Conservation (phyloP, 2,888 invertebrate species). For the Hydriomena furcata region DNA sequence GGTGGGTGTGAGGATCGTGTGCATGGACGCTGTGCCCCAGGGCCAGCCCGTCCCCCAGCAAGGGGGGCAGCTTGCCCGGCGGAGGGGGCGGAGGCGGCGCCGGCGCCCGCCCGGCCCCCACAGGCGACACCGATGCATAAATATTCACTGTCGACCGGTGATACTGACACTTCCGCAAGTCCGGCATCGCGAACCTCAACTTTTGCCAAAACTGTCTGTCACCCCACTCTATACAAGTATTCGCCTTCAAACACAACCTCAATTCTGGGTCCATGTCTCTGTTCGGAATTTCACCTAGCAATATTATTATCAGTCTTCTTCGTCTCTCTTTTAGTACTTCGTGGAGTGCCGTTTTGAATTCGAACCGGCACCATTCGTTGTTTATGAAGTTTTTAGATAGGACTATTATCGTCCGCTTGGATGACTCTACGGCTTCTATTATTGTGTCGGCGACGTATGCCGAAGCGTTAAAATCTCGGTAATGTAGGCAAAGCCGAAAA, state of each 20-base stretch:
- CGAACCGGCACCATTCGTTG: slow-evolving; percentile 97
- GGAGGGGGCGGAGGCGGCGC: slow-evolving; percentile 85
- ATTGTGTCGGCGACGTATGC: slow-evolving; percentile 96
- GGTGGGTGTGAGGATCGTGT: slow-evolving; percentile 76
- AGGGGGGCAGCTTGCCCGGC: slow-evolving; percentile 85
- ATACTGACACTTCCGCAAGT: slow-evolving; percentile 86
- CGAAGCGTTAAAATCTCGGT: slow-evolving; percentile 94
- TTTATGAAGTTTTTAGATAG: slow-evolving; percentile 96
- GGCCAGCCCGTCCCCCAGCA: slow-evolving; percentile 76
- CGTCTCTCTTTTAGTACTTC: slow-evolving; percentile 94
- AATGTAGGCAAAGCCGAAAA: slow-evolving; percentile 95
- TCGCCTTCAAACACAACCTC: slow-evolving; percentile 93
- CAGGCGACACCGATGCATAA: slow-evolving; percentile 86
- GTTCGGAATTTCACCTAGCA: slow-evolving; percentile 94
- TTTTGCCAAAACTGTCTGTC: slow-evolving; percentile 99
- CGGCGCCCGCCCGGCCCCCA: slow-evolving; percentile 81
- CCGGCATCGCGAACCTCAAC: slow-evolving; percentile 95
- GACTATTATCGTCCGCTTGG: slow-evolving; percentile 94
- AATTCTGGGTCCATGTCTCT: slow-evolving; percentile 96
- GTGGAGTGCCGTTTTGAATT: slow-evolving; percentile 96
- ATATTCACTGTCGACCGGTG: slow-evolving; percentile 88
- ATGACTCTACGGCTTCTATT: slow-evolving; percentile 95
- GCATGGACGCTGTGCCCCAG: slow-evolving; percentile 71
- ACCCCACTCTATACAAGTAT: slow-evolving; percentile 96
- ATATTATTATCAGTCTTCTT: slow-evolving; percentile 93